Base-by-base conservation (phyloP, 2,113 vertebrate genomes). In the Capricornis sumatraensis region DNA sequence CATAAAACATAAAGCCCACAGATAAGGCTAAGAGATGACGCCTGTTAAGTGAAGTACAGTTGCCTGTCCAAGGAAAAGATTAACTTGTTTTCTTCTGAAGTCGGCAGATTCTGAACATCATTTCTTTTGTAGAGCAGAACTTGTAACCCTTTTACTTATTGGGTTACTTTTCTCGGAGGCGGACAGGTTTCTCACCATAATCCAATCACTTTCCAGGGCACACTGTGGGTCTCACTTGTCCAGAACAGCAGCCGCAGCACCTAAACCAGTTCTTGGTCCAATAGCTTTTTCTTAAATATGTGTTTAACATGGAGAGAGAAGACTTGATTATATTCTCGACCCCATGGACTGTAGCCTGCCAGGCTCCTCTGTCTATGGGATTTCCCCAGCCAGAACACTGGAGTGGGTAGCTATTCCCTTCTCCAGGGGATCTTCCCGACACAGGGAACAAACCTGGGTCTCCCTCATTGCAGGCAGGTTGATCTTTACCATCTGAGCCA, bases 121-220 rank as follows among this genome's bases (percentile, higher is more conserved):
- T 43, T 52, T 81, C n/a, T 64, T 43, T 53, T 5, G 28, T 7
- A 25, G 79, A 21, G n/a, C 30, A 7, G 14, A 10, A 10, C 19
- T 64, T 45, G 13, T 14, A 47, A 12, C 10, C 17, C 5, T 84
- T 67, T 79, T 19, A 27, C 40, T 28, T 57, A 11, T 2, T 33
- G 25, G 30, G 15, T 45, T 76, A 14, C 62, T 93, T 84, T 62
- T 30, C 25, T n/a, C 0, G 3, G 55, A 43, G 53, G 2, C 1
- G n/a, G 25, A 7, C 14, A 67, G 47, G 25, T 40, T 50, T 50
- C 30, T 50, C 27, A 17, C 2, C 45, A 1, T 43, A 14, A 47
- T 4, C 1, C 19, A 7, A 1, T 84, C 21, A 17, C 74, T 47
- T 1, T 0, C 4, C 3, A 45, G 8, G 45, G 30, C 13, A 3